A percentile compares a stretch with the other conserved stretches of the same genome.
These are phyloP conservation scores for human (Homo sapiens) DNA, from an alignment of 2,113 vertebrate species.

Conservation along the genomic window DNA sequence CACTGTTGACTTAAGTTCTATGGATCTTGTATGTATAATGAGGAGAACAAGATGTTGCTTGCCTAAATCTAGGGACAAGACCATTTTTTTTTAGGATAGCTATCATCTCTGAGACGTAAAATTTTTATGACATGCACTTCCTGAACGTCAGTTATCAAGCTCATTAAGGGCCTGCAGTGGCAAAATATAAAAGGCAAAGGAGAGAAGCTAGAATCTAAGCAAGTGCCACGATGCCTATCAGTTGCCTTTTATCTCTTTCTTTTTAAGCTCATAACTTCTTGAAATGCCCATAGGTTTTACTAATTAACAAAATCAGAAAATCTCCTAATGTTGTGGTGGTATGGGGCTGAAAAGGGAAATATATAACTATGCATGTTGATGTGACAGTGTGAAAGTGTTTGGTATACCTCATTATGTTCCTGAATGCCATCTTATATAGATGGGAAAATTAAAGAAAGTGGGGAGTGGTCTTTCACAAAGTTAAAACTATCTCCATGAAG, in stretches of 20 bases:
- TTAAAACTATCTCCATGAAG: not conserved
- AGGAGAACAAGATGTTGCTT: not conserved
- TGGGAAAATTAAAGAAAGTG: not conserved
- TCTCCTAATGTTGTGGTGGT: not conserved
- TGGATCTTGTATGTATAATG: not conserved
- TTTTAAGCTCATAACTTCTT: conserved; percentile 39
- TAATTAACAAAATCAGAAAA: conserved; percentile 53
- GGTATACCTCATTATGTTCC: not conserved
- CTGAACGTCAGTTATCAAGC: conserved; percentile 34
- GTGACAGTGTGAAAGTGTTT: not conserved
- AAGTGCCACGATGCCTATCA: not conserved
- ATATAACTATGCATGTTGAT: not conserved
- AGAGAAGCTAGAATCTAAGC: conserved; percentile 15
- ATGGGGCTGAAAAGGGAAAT: not conserved
- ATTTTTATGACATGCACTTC: conserved; percentile 45
- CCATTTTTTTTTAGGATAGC: not conserved
- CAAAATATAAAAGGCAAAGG: conserved; percentile 34
- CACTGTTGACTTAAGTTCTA: not conserved
- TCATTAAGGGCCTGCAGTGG: conserved; percentile 39
- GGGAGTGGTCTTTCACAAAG: not conserved
- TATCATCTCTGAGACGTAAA: conserved; percentile 36
- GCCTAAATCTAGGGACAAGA: not conserved
- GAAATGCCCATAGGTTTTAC: not conserved
- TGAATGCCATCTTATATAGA: not conserved
- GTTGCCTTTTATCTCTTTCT: conserved; percentile 48